Evolutionary conservation across 2,113 vertebrate species (phyloP).

Genomic region (Amphiprion ocellaris): DNA sequence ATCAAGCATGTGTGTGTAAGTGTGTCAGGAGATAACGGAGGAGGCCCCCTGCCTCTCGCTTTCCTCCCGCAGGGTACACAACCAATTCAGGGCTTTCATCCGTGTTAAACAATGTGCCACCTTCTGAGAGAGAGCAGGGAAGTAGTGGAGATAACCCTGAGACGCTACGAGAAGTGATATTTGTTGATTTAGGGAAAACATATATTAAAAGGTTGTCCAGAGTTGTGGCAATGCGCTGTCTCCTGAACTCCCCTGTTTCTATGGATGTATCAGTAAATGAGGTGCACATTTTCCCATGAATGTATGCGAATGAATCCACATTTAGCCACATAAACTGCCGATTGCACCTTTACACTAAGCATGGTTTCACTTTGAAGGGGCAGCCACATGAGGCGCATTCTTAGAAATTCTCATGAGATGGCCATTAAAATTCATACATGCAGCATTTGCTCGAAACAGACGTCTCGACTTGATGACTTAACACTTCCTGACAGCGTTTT

Average conservation of each 20-base stretch:
- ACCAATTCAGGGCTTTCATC: conserved; percentile 62
- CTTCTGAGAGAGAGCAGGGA: conserved; percentile 46
- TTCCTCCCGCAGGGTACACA: conserved; percentile 51
- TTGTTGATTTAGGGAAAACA: conserved; percentile 20
- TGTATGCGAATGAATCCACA: not conserved
- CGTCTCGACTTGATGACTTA: conserved; percentile 26
- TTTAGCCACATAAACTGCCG: not conserved
- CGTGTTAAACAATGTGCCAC: conserved; percentile 67
- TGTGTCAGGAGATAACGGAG: conserved; percentile 65
- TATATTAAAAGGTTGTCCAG: not conserved
- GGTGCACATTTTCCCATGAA: not conserved
- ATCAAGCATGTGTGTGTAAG: conserved; percentile 41
- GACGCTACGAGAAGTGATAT: conserved; percentile 11
- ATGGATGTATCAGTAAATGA: no score
- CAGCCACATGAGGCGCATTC: not conserved
- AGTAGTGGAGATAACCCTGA: conserved; percentile 39
- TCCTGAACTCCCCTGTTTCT: not conserved
- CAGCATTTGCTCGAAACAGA: conserved; percentile 12
- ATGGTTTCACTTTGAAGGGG: not conserved
- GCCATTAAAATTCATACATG: conserved; percentile 37
- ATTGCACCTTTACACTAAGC: not conserved
- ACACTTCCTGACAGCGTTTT: conserved; percentile 36
- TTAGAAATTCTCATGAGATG: not conserved
- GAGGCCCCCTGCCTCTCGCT: conserved; percentile 49
- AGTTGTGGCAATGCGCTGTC: not conserved